Evolutionary conservation across 2,797 vertebrate genomes (phyloP).

Genomic region (Sylvia borin): DNA sequence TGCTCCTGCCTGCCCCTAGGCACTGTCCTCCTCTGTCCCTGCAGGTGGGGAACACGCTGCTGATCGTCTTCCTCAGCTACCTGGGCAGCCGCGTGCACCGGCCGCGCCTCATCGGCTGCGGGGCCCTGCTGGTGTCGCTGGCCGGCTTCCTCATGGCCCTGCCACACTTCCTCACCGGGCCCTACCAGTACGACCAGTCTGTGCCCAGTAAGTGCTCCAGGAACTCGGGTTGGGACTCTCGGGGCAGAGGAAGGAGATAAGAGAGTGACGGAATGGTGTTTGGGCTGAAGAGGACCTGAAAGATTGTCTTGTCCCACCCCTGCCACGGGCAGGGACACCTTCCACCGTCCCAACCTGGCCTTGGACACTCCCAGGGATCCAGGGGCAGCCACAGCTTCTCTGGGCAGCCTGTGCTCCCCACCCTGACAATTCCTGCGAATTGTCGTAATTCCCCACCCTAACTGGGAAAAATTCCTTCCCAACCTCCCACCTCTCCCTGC

Average conservation of each 20-base stretch:
- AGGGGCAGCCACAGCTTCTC: background rate
- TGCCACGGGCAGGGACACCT: background rate
- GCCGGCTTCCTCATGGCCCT: constrained; percentile 86
- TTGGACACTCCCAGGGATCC: background rate
- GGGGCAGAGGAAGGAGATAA: no score
- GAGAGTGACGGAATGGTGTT: accelerated
- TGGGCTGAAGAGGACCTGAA: background rate
- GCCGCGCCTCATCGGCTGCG: constrained; percentile 86
- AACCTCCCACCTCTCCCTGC: background rate
- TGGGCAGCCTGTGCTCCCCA: background rate
- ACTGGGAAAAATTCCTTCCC: background rate
- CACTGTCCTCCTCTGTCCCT: background rate
- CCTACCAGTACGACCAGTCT: constrained; percentile 76
- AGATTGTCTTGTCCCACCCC: no score
- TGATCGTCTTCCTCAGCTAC: constrained; percentile 93
- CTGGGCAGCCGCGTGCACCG: constrained; percentile 90
- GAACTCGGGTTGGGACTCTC: background rate
- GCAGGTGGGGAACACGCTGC: constrained; percentile 90
- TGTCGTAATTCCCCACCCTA: background rate
- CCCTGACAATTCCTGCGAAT: background rate
- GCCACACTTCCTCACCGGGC: constrained; percentile 86
- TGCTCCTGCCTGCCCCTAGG: accelerated
- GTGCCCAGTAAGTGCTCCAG: constrained; percentile 76
- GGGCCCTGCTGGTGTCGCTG: constrained; percentile 85
- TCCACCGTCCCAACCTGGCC: accelerated